These are phyloP conservation scores for Acrossocheilus wenchowensis DNA, from an alignment of 2,797 vertebrate genomes.

Conservation along the genomic window DNA sequence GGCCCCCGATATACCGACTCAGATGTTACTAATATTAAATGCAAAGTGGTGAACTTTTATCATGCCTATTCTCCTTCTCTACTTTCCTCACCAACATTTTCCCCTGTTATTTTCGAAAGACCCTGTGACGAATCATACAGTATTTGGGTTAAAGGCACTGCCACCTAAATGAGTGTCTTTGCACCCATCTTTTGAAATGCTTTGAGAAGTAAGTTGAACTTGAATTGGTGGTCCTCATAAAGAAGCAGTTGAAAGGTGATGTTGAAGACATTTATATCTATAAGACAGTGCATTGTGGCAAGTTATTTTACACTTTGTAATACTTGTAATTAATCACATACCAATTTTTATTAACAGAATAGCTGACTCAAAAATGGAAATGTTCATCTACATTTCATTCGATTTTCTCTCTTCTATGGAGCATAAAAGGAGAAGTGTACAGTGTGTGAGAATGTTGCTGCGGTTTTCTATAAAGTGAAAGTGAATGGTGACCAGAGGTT, in stretches of 20 bases:
- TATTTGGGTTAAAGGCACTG: not conserved
- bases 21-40: constrained; percentile 1
- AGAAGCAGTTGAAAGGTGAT: not conserved
- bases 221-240: not conserved
- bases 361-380: not conserved
- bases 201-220: constrained; percentile 5
- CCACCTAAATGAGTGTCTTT: not conserved
- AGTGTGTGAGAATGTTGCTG: not conserved
- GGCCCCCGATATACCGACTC: not conserved
- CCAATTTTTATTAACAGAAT: not conserved
- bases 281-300: not conserved
- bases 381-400: not conserved
- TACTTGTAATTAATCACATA: not conserved
- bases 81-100: not conserved
- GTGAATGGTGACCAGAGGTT: not conserved
- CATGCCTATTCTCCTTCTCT: not conserved
- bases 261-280: not conserved
- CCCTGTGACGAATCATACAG: not conserved
- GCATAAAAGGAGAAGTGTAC: not conserved
- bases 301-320: not conserved
- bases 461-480: not conserved
- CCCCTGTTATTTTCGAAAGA: not conserved
- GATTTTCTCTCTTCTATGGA: not conserved
- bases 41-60: constrained; percentile 13
- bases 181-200: not conserved